These are phyloP conservation scores for Lineus longissimus DNA, from an alignment of 1,140 invertebrate genomes.

Conservation along the genomic window DNA sequence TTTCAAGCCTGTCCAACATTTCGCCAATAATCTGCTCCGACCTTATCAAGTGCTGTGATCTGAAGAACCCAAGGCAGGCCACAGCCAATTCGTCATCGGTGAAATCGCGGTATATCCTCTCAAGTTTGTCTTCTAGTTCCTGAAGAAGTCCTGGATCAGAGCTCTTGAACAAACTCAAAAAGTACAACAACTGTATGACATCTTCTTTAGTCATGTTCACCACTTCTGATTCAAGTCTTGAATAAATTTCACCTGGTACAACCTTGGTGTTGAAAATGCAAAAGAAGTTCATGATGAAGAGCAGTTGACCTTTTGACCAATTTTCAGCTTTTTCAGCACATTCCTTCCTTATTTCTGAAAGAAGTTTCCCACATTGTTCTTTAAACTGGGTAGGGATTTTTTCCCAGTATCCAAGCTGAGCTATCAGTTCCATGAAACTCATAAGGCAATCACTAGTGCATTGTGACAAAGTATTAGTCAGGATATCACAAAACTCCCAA, in stretches of 20 bases:
- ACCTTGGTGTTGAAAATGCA: neutral
- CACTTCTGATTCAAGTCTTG: neutral
- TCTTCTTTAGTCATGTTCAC: constrained; percentile 2
- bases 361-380: no score
- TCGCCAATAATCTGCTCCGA: neutral
- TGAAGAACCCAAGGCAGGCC: neutral
- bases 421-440: no score
- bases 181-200: neutral
- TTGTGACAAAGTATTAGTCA: no score
- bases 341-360: no score
- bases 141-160: neutral
- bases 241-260: neutral
- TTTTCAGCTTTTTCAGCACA: neutral
- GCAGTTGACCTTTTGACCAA: neutral
- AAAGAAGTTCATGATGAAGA: neutral
- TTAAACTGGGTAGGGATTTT: no score
- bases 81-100: constrained; percentile 3
- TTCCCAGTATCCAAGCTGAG: no score
- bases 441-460: no score
- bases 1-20: neutral
- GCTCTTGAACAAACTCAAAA: neutral
- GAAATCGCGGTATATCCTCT: neutral
- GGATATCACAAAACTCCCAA: no score
- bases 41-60: neutral
- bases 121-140: neutral